Evolutionary conservation across 2,113 vertebrate species (phyloP), one percentile per base, ranked within the genome.

Genomic region (Actenoides lindsayi): DNA sequence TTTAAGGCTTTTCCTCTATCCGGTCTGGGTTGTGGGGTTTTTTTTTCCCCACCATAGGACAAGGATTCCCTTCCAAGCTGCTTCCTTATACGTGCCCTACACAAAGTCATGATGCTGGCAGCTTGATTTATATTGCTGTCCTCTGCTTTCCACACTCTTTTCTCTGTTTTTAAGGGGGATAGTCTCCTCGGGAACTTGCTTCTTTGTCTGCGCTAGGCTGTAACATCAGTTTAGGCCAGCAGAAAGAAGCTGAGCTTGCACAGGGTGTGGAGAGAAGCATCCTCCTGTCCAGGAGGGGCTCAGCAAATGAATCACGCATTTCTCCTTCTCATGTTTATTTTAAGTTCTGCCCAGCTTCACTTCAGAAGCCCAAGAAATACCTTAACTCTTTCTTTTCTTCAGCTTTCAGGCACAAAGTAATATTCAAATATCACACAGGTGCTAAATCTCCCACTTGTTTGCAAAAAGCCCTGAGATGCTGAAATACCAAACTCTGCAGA

Each of bases 41-140:
- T 54, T 35, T 17, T 2, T 16, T 6, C 0, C 1, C 3, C 17
- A 11, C 4, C 19, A 2, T 0, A 46, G 41, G 27, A 35, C 13
- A 39, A 65, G 33, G 59, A 77, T 91, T 92, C 44, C 23, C 54
- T 73, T 60, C 48, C 76, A 70, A 0, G 5, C 64, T n/a, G 7
- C 83, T 70, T 50, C 60, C 44, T 70, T 13, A 5, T 0, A 0
- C 70, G 5, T 9, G 19, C 31, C 51, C 25, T 59, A 42, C 8
- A n/a, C 44, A 20, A 4, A 23, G 33, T 0, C 2, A 2, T 30
- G 56, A 13, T 77, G 56, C 24, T 84, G 54, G 41, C 31, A 57
- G 54, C 51, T 46, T 35, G 17, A 2, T 56, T 57, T 64, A 30
- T 25, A 75, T 39, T 59, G 44, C n/a, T 75, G 25, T 46, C 53